A percentile compares a stretch with the other conserved stretches of the same genome.
phyloP scores from a whole-genome alignment of 37 sponge, comb jelly and placozoan genomes.

The Amphimedon queenslandica region DNA sequence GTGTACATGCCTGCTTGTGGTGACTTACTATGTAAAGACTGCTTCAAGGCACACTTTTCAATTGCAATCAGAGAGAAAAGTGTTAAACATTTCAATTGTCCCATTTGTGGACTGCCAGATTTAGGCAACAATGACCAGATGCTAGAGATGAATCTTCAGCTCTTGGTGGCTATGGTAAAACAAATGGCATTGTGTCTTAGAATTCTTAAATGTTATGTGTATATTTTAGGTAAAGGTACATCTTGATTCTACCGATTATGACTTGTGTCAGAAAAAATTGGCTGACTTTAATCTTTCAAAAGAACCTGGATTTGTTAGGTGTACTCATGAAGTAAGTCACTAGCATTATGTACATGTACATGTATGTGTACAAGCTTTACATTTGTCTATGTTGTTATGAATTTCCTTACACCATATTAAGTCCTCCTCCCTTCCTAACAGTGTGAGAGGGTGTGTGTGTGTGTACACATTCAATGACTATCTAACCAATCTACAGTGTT shows the following conservation, averaged over 20 bases:
- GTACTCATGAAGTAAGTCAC: slow-evolving; percentile 45
- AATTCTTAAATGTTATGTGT: too few relatives aligned
- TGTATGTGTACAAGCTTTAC: too few relatives aligned
- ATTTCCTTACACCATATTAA: too few relatives aligned
- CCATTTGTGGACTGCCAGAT: slow-evolving; percentile 66
- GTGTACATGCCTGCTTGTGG: slow-evolving; percentile 67
- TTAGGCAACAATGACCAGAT: slow-evolving; percentile 38
- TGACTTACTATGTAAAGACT: slow-evolving; percentile 63
- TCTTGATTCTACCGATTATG: slow-evolving; percentile 16
- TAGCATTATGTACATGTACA: too few relatives aligned
- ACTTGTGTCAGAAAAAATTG: slow-evolving; percentile 68
- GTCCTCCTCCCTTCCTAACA: background rate
- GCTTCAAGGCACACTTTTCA: slow-evolving; percentile 55
- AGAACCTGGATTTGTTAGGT: slow-evolving; percentile 76
- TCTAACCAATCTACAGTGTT: too few relatives aligned
- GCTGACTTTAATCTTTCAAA: slow-evolving; percentile 58
- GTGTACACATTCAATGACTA: background rate
- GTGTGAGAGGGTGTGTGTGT: background rate
- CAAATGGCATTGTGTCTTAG: too few relatives aligned
- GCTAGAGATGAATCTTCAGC: slow-evolving; percentile 40
- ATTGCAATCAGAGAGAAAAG: slow-evolving; percentile 55
- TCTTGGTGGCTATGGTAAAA: slow-evolving; percentile 54
- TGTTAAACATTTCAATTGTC: slow-evolving; percentile 77
- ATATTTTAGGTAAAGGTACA: slow-evolving; percentile 49
- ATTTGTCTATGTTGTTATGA: too few relatives aligned